Base-by-base conservation (phyloP, 2,113 vertebrate species). In the Leptodactylus fuscus region DNA sequence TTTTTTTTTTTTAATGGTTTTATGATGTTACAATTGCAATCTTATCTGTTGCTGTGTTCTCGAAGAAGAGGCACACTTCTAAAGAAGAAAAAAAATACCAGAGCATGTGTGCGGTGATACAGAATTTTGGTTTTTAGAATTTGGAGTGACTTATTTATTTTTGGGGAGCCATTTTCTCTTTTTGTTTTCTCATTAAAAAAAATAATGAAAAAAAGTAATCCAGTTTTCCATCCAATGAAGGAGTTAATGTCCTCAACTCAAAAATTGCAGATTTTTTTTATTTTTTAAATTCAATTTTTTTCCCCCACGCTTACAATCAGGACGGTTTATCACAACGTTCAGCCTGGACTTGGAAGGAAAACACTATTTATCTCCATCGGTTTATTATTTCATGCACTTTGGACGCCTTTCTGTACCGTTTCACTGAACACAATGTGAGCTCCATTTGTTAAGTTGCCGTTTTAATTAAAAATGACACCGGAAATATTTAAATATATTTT, bases 21-120 rank as follows among this genome's bases (percentile, higher is more conserved):
- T 89, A 89, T 91, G 90, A 90, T 93, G 94, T 91, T 93, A 92
- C 91, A 93, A 80, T 89, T 92, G 93, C 95, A 94, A 91, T 89
- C 91, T 90, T 90, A 89, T 88, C 62, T 27, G 60, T 89, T 87
- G 88, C 91, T 90, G 89, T 82, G 78, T 87, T 32, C 76, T 74
- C 89, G 89, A 67, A 83, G 88, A 88, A 32, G 91, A 89, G 81
- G 90, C 83, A 82, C 87, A 87, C 90, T n/a, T n/a, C n/a, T 90
- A 87, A 41, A 58, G 46, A 29, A 82, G 9, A 44, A 4, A 44
- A 44, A 9, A 9, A 44, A 44, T 44, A 81, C 77, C 70, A 87
- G 90, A 41, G 48, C 32, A 8, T 74, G 86, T 90, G 89, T 87
- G 88, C 73, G 0, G 44, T 87, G 80, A 44, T 85, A 86, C 11